Percentiles rank a stretch among this genome's conserved stretches.
phyloP scores from a whole-genome alignment of 2,797 vertebrate genomes.

The Epinephelus malabaricus region DNA sequence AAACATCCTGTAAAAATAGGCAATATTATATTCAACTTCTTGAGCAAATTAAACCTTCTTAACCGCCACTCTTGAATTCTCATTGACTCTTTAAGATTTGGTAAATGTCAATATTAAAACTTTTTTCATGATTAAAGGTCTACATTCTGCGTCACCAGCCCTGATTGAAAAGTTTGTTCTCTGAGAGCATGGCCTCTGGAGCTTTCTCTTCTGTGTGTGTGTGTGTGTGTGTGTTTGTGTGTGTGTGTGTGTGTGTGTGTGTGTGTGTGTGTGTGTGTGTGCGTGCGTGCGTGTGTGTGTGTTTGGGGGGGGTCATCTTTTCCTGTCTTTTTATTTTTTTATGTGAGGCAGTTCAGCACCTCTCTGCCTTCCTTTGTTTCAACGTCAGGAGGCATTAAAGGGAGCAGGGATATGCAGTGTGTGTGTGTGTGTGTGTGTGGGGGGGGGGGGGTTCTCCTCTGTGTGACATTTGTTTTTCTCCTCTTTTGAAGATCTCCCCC shows the following conservation, averaged over 20 bases:
- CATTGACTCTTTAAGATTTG: background rate
- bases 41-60: background rate
- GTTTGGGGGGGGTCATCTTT: slow-evolving; percentile 50
- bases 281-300: slow-evolving; percentile 21
- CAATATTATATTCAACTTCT: background rate
- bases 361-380: slow-evolving; percentile 77
- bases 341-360: slow-evolving; percentile 74
- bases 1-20: background rate
- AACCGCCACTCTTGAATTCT: background rate
- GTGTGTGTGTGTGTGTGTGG: background rate
- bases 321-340: slow-evolving; percentile 72
- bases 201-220: slow-evolving; percentile 3
- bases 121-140: background rate
- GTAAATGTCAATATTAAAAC: background rate
- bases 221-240: slow-evolving; percentile 30
- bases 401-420: slow-evolving; percentile 36
- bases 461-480: slow-evolving; percentile 49
- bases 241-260: slow-evolving; percentile 25
- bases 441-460: slow-evolving; percentile 13
- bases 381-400: slow-evolving; percentile 74
- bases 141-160: background rate
- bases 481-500: slow-evolving; percentile 35
- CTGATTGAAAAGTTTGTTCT: background rate
- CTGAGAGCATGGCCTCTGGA: slow-evolving; percentile 34
- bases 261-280: slow-evolving; percentile 27